Evolutionary conservation across 37 sponge, comb jelly and placozoan species (phyloP).

Genomic region (Petrosia ficiformis): DNA sequence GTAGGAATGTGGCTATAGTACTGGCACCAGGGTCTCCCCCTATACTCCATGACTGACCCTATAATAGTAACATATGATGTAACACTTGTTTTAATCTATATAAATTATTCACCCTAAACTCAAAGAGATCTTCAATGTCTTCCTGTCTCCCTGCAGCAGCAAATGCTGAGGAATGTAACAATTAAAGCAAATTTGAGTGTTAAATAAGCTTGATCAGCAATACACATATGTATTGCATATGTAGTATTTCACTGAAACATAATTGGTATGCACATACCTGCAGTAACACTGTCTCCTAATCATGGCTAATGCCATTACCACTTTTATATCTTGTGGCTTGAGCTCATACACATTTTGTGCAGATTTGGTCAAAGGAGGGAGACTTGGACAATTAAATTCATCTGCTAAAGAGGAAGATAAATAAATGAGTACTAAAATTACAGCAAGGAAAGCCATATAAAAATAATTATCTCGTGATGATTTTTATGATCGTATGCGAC

Average conservation of each 20-base stretch:
- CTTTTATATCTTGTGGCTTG: slow-evolving; percentile 82
- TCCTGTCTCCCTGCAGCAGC: slow-evolving; percentile 13
- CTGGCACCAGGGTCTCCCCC: slow-evolving; percentile 66
- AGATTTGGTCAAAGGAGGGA: slow-evolving; percentile 61
- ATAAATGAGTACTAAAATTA: background rate
- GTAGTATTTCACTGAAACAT: background rate
- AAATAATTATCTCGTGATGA: background rate
- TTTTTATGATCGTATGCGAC: too few species aligned
- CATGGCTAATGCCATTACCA: slow-evolving; percentile 81
- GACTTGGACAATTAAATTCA: slow-evolving; percentile 62
- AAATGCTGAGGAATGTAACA: too few species aligned
- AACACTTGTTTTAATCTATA: background rate
- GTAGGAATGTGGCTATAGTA: slow-evolving; percentile 66
- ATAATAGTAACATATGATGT: background rate
- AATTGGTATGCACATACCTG: slow-evolving; percentile 32
- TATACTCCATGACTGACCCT: slow-evolving; percentile 80
- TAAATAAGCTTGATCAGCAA: too few species aligned
- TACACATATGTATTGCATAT: too few species aligned
- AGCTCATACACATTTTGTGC: slow-evolving; percentile 72
- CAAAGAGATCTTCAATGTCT: slow-evolving; percentile 42
- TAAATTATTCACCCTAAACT: slow-evolving; percentile 55
- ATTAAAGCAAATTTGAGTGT: too few species aligned
- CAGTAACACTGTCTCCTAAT: slow-evolving; percentile 89
- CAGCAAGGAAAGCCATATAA: background rate
- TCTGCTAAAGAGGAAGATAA: background rate